Conservation (phyloP, 1,140 invertebrate genomes). For the Colletes latitarsis region DNA sequence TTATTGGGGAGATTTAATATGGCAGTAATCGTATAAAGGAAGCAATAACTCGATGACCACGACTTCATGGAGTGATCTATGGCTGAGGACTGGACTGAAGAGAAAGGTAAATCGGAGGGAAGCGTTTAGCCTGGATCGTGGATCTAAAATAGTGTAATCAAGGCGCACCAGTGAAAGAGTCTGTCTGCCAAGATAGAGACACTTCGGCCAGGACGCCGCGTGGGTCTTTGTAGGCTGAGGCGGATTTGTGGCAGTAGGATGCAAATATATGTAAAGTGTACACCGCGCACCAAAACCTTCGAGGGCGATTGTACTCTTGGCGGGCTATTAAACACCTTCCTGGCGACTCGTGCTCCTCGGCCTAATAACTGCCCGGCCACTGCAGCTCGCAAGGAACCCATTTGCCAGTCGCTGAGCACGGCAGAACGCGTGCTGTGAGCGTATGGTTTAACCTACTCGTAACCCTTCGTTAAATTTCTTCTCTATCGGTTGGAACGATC, state of each 20-base stretch:
- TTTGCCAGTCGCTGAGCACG: conserved; percentile 26
- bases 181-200: conserved; percentile 71
- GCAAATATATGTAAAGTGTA: conserved; percentile 78
- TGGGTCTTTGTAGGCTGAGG: conserved; percentile 40
- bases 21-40: no score
- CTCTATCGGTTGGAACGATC: conserved; percentile 69
- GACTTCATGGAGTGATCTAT: no score
- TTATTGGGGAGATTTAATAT: no score
- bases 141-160: conserved; percentile 11
- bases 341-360: conserved; percentile 68
- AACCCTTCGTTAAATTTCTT: conserved; percentile 77
- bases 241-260: conserved; percentile 69
- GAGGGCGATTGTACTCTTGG: conserved; percentile 75
- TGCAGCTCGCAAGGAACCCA: conserved; percentile 46
- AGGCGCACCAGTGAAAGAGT: background rate
- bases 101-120: background rate
- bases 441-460: conserved; percentile 69
- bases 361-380: conserved; percentile 72
- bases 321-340: conserved; percentile 79
- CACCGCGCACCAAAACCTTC: conserved; percentile 56
- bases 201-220: conserved; percentile 36
- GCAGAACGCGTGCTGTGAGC: conserved; percentile 51
- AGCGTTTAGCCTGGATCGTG: conserved; percentile 25
- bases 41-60: no score
- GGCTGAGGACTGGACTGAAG: no score